These are phyloP conservation scores for Heterotilapia buettikoferi DNA, from an alignment of 2,113 vertebrate genomes.

Conservation along the genomic window DNA sequence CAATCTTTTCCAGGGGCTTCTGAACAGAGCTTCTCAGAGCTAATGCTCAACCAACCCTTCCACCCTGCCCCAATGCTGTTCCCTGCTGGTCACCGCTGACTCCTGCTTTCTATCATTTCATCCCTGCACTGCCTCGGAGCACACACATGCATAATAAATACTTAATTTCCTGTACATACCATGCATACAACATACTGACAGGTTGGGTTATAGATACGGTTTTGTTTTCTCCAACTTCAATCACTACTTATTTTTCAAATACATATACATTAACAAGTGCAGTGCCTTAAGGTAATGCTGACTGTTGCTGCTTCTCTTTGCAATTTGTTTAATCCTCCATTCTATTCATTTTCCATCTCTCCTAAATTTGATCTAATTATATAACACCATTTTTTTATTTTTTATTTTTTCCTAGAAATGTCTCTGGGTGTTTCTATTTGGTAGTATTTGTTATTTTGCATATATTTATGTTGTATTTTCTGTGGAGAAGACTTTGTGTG, in stretches of 20 bases:
- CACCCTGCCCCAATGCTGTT: slow-evolving; percentile 78
- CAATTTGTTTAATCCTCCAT: slow-evolving; percentile 37
- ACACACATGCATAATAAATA: neutral
- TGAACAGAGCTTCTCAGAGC: slow-evolving; percentile 71
- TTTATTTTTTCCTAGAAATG: neutral
- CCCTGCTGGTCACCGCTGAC: slow-evolving; percentile 83
- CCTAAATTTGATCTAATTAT: slow-evolving; percentile 20
- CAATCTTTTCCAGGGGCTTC: slow-evolving; percentile 82
- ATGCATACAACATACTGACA: neutral
- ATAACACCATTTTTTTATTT: slow-evolving; percentile 7
- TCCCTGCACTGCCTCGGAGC: slow-evolving; percentile 80
- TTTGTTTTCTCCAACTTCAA: neutral
- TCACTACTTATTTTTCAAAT: neutral
- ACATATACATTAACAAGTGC: slow-evolving; percentile 8
- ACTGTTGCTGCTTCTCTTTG: slow-evolving; percentile 56
- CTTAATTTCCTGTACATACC: neutral
- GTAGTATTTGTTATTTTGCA: neutral
- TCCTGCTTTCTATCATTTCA: slow-evolving; percentile 93
- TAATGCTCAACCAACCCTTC: slow-evolving; percentile 77
- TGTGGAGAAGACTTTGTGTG: neutral
- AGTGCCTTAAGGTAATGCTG: slow-evolving; percentile 36
- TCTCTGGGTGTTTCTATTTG: neutral
- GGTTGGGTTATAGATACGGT: neutral
- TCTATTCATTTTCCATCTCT: slow-evolving; percentile 21
- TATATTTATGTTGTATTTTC: neutral